Base-by-base conservation (phyloP, 2,888 invertebrate genomes). In the Ichneumoninae sp. region DNA sequence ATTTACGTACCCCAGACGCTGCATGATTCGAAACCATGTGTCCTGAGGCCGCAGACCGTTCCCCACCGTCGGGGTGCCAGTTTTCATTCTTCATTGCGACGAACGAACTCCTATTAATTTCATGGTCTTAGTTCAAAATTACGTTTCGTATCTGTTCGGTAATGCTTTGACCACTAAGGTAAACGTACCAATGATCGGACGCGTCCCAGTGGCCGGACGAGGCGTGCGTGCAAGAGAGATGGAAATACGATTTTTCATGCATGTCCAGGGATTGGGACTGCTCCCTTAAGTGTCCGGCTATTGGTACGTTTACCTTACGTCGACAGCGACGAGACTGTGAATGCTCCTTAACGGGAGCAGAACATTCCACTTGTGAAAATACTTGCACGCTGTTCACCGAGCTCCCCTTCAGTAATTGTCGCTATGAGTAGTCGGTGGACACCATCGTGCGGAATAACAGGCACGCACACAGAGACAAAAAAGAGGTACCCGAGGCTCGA, bases 391-490 rank as follows among this genome's bases (percentile, higher is more conserved):
- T 47, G 44, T 47, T 47, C 16, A 5, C 44, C 16, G 44, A 13
- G 3, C 16, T 16, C 44, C 1, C 13, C 16, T 47, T 47, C 44
- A 47, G 44, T 47, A 63, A 26, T 33, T 33, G 6, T 30, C 63
- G 63, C 30, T 63, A 30, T 6, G 33, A 33, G 16, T 10, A 30
- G 6, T 16, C 30, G n/a, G 30, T 16, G 63, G 63, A 16, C 16
- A 63, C 16, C 30, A 5, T 30, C n/a, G 16, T 60, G 30, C 3
- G 30, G 33, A 33, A 26, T 63, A 63, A 63, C 16, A 33, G 44
- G 16, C 13, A 63, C 30, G 63, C 63, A 63, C 33, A 63, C 63
- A n/a, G 30, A n/a, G n/a, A 30, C 30, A 13, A 33, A 63, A 63
- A 33, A 33, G 63, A 63, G 6, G 63, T 63, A 33, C 16, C 63